Conservation (phyloP, 2,797 vertebrate species). For the Karalla daura region DNA sequence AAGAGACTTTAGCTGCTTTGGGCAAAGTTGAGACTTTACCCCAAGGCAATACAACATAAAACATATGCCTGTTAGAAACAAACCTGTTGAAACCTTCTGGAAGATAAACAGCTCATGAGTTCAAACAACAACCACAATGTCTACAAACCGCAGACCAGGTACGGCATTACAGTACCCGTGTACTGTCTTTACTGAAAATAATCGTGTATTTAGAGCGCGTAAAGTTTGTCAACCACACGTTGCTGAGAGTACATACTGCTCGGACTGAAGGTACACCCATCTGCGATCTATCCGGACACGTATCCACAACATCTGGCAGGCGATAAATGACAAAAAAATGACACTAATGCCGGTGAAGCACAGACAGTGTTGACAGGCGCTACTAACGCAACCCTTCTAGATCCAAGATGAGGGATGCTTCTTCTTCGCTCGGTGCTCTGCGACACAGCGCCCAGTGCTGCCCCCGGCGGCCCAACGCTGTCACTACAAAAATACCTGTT, state of each 20-base stretch:
- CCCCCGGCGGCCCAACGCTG: not conserved
- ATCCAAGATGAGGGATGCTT: constrained; percentile 21
- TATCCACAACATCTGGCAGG: rapidly evolving
- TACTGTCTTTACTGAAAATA: not conserved
- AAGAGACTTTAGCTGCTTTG: not conserved
- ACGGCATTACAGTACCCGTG: rapidly evolving
- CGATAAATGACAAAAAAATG: not conserved
- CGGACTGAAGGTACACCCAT: rapidly evolving
- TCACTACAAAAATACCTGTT: not conserved
- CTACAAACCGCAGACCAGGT: not conserved
- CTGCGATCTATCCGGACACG: rapidly evolving
- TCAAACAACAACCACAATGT: not conserved
- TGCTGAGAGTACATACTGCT: not conserved
- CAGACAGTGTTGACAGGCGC: no score
- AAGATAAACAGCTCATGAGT: not conserved
- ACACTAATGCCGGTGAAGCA: not conserved
- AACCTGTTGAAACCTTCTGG: not conserved
- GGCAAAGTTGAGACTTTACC: not conserved
- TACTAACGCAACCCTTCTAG: not conserved
- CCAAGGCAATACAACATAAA: not conserved
- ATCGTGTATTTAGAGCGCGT: not conserved
- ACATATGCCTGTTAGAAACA: not conserved
- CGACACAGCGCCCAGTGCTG: not conserved
- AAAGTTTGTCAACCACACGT: not conserved
- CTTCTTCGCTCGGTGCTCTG: constrained; percentile 4